phyloP scores from a whole-genome alignment of 1,140 invertebrate genomes.

The Megalopta genalis region DNA sequence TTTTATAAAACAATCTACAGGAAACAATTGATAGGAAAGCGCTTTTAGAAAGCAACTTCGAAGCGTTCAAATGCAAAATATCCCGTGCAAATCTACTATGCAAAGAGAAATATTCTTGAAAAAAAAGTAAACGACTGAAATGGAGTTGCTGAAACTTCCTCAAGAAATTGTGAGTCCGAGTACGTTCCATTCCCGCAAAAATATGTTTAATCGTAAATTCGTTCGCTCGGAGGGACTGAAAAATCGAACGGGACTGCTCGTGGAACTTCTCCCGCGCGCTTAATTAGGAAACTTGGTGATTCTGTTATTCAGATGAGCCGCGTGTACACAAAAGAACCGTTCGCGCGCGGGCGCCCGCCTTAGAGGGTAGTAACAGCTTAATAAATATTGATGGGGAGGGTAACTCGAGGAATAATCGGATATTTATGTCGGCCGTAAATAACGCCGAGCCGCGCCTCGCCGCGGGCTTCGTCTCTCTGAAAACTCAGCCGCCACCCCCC shows the following conservation, averaged over 20 bases:
- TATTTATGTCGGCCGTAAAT: not conserved
- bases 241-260: not conserved
- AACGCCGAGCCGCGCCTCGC: not conserved
- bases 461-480: not conserved
- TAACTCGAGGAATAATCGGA: conserved; percentile 3
- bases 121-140: no score
- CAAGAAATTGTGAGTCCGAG: no score
- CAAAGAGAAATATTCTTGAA: no score
- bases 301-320: not conserved
- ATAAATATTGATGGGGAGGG: not conserved
- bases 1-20: no score
- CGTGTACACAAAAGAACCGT: not conserved
- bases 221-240: not conserved
- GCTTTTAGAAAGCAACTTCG: no score
- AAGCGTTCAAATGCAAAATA: no score
- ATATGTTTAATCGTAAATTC: not conserved
- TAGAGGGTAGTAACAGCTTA: not conserved
- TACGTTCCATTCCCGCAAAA: no score
- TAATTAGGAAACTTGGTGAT: not conserved
- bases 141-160: no score
- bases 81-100: no score
- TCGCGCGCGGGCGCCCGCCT: not conserved
- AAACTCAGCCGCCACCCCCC: not conserved
- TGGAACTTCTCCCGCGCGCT: not conserved
- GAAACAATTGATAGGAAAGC: no score